Evolutionary conservation across 1,140 invertebrate species (phyloP), one percentile per base, ranked within the genome.

Genomic region (Penaeus chinensis): DNA sequence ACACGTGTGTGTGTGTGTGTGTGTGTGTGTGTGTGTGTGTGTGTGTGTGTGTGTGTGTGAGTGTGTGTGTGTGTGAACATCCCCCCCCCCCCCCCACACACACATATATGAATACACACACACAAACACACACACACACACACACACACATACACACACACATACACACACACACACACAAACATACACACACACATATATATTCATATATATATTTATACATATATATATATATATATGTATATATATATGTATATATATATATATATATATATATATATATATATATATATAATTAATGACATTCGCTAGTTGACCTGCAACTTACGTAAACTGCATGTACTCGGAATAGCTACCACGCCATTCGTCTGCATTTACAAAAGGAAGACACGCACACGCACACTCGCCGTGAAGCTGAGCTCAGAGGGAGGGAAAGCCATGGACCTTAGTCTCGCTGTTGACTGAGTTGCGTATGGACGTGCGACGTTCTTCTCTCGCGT

Each of bases 1-100:
- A 27, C 24, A 71, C 24, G 24, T 71, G 24, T 71, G 24, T 71
- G 24, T 71, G 10, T 71, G 10, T 71, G 10, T 71, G 10, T 71
- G 10, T 71, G n/a, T 71, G n/a, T 71, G n/a, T 71, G n/a, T 71
- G n/a, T 71, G n/a, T 71, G 69, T 71, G 69, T 71, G 69, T 71
- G 69, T 71, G 69, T 71, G 69, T 71, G 69, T 71, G 69, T 71
- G 66, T 71, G 69, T 71, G 69, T 71, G n/a, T 71, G n/a, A n/a
- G 18, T 71, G n/a, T 27, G 69, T 71, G 18, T 71, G n/a, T 71
- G n/a, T 71, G n/a, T 71, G 18, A 71, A 71, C 13, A 22, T 27
- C 22, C 22, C 22, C 27, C 22, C 27, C 22, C 5, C 27, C 22
- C 18, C 22, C 22, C 19, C 1, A 32, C 32, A 32, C 32, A 32